These are phyloP conservation scores for Halesus radiatus DNA, from an alignment of 1,140 invertebrate species.

Conservation along the genomic window DNA sequence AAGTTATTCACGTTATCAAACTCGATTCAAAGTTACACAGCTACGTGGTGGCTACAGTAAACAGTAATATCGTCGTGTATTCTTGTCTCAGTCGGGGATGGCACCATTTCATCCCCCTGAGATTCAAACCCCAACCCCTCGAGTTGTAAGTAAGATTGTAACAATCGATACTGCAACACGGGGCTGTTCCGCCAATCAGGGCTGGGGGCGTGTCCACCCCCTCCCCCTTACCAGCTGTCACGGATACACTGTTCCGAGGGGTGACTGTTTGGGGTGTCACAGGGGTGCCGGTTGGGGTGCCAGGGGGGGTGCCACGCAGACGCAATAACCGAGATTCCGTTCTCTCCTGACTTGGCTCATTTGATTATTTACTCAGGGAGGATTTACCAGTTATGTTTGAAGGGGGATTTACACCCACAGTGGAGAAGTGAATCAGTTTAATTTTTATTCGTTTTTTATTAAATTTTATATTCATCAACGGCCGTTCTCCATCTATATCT, in stretches of 20 bases:
- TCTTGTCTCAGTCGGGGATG: conserved; percentile 21
- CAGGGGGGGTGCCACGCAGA: background rate
- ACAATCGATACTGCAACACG: conserved; percentile 54
- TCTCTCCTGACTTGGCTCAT: background rate
- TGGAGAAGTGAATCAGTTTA: no score
- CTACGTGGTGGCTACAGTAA: no score
- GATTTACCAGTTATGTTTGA: no score
- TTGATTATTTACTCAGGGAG: no score
- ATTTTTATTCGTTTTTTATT: no score
- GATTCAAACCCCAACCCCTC: background rate
- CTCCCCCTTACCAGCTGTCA: conserved; percentile 36
- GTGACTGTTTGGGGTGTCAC: background rate
- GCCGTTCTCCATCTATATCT: no score
- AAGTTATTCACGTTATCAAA: no score
- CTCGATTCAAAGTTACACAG: no score
- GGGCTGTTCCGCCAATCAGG: conserved; percentile 48
- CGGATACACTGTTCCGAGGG: conserved; percentile 37
- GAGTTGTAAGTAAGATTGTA: conserved; percentile 24
- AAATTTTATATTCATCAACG: no score
- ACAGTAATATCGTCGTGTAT: background rate
- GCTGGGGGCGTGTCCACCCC: conserved; percentile 45
- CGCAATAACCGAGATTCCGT: background rate
- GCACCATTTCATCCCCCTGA: background rate
- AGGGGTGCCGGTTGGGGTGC: background rate
- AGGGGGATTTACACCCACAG: no score